Conservation (phyloP, 2,797 vertebrate genomes). For the Sparus aurata region DNA sequence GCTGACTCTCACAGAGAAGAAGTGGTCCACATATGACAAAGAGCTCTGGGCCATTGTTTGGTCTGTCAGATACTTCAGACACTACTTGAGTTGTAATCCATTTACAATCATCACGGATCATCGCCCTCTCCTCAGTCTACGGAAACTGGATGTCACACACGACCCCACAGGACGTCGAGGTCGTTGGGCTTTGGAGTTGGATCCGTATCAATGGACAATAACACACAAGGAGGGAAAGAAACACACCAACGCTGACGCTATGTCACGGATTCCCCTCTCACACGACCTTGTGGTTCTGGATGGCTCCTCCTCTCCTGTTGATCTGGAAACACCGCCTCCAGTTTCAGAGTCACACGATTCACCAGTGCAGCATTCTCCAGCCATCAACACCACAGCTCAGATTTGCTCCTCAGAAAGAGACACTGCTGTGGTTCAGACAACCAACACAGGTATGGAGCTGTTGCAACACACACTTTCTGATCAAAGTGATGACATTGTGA, state of each 20-base stretch:
- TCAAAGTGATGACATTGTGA: neutral
- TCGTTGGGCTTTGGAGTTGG: slow-evolving; percentile 14
- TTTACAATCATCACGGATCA: slow-evolving; percentile 47
- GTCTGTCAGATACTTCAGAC: slow-evolving; percentile 39
- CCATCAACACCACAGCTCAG: neutral
- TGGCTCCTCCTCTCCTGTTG: neutral
- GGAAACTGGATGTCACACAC: slow-evolving; percentile 31
- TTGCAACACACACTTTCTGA: neutral
- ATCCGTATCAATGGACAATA: slow-evolving; percentile 3
- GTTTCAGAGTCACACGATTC: neutral
- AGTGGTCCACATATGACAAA: slow-evolving; percentile 39
- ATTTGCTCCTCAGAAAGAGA: neutral
- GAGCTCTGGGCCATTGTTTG: slow-evolving; percentile 35
- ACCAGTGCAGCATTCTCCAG: neutral
- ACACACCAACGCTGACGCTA: slow-evolving; percentile 8
- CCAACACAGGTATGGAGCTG: neutral
- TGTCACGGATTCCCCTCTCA: too few species aligned
- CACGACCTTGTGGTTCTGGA: neutral
- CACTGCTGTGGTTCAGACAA: neutral
- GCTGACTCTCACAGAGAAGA: slow-evolving; percentile 20
- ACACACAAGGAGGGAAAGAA: slow-evolving; percentile 2
- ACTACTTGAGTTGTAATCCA: slow-evolving; percentile 33
- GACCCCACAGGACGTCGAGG: slow-evolving; percentile 7
- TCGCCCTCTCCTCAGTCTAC: neutral
- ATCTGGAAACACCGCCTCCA: neutral